Base-by-base conservation (phyloP, 2,797 vertebrate species). In the Octomys mimax region DNA sequence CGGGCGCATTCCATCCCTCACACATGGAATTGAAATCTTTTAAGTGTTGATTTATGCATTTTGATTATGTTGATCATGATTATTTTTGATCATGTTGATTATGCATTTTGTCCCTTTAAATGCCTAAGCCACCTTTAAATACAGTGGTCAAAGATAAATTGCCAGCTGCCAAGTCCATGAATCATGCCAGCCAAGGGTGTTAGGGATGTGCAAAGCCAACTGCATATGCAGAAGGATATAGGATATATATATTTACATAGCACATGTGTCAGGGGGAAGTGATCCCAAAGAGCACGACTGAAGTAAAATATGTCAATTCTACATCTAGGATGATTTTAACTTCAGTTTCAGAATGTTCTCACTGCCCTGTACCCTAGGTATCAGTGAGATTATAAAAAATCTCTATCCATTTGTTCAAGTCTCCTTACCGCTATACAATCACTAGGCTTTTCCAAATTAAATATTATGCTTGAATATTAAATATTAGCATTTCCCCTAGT, bases 401-500 rank as follows among this genome's bases (percentile, higher is more conserved):
- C 70, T 77, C 75, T 92, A 94, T 92, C 97, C 94, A 73, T 93
- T 96, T 96, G 87, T 96, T 82, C 94, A 97, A 46, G 94, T 54
- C 85, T 97, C 87, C 95, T 95, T 86, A 28, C 83, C 91, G 36
- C 85, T 95, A 46, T 85, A 83, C 80, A 96, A 92, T 86, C 97
- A 96, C 39, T 87, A 82, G 95, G 91, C 95, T 98, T 83, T 96
- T 97, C 94, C 96, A 98, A 98, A 96, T 97, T 96, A 98, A 98
- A 97, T 98, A 98, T 98, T 98, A 97, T 96, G 90, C 95, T 97
- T 98, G 96, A 97, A 93, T 94, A 94, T 97, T 98, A 97, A 98
- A 98, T 95, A 97, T 89, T 96, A 93, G 82, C 22, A 62, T 97
- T 96, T 97, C 96, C 84, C 97, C 90, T 96, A 68, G 82, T 95